Percentiles rank a stretch among this genome's conserved stretches.
Evolutionary conservation across 2,888 invertebrate genomes (phyloP).

Genomic region (Pyrrhosoma nymphula): DNA sequence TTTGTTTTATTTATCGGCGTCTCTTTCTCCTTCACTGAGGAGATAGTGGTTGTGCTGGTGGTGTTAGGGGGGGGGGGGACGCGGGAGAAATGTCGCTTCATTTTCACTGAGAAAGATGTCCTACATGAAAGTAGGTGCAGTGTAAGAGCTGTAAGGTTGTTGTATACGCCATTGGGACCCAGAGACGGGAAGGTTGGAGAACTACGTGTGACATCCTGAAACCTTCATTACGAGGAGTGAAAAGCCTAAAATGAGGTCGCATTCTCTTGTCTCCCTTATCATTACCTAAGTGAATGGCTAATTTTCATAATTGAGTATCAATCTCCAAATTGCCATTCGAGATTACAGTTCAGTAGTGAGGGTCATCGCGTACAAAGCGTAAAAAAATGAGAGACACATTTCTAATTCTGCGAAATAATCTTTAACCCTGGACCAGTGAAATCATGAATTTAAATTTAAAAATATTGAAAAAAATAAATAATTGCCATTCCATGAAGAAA

Average conservation of each 20-base stretch:
- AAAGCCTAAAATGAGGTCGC: neutral
- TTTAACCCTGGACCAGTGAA: no score
- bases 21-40: neutral
- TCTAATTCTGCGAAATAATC: no score
- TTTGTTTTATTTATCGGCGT: constrained; percentile 32
- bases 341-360: no score
- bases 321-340: no score
- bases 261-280: neutral
- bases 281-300: no score
- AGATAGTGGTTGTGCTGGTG: no score
- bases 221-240: neutral
- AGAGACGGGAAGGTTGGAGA: neutral
- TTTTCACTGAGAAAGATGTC: neutral
- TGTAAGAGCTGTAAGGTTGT: neutral
- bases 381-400: no score
- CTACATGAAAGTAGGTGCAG: neutral
- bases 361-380: no score
- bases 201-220: neutral
- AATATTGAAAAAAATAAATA: no score
- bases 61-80: neutral
- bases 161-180: neutral
- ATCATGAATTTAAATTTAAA: no score
- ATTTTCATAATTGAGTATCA: no score
- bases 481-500: no score
- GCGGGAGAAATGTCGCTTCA: constrained; percentile 21